Base-by-base conservation (phyloP, 2,888 invertebrate genomes). In the Xestia ashworthii region DNA sequence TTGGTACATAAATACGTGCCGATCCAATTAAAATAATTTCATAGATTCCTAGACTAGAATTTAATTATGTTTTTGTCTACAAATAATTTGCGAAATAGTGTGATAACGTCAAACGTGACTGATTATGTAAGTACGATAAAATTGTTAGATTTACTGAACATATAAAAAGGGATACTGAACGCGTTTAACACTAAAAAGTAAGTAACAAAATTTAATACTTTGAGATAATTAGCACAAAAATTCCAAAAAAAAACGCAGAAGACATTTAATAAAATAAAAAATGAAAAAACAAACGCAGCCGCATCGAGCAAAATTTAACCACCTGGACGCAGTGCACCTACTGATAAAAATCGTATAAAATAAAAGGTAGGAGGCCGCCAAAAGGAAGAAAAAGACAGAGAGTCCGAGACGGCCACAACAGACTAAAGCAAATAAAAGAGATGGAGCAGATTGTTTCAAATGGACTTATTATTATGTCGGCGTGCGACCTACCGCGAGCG, bases 381-480 rank as follows among this genome's bases (percentile, higher is more conserved):
- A 87, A 87, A 68, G 8, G 62, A 77, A 83, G 85, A 91, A 92
- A 93, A 92, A 86, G 85, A 91, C 84, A 83, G 87, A 90, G 90
- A 86, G 85, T 91, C 85, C 83, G 87, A 90, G 90, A 91, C 88
- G 86, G 88, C 89, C 89, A 90, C 90, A 90, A 86, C 89, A 87
- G 86, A 78, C 89, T 82, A 87, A 88, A 90, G 85, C 89, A 93
- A 93, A 93, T 90, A 93, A 94, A 94, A 92, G 89, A 91, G 87
- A 90, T 80, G 79, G 88, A 88, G 89, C 88, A 90, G 91, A 93
- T 93, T 93, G 93, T 93, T 94, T 93, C 92, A 92, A 94, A 94
- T 93, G 93, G 93, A 92, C 93, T 94, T 95, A 93, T 93, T 93
- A 94, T 91, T 89, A 92, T 91, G 92, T 90, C 90, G 88, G 90